phyloP scores from a whole-genome alignment of 2,113 vertebrate genomes.

The Furnarius figulus region DNA sequence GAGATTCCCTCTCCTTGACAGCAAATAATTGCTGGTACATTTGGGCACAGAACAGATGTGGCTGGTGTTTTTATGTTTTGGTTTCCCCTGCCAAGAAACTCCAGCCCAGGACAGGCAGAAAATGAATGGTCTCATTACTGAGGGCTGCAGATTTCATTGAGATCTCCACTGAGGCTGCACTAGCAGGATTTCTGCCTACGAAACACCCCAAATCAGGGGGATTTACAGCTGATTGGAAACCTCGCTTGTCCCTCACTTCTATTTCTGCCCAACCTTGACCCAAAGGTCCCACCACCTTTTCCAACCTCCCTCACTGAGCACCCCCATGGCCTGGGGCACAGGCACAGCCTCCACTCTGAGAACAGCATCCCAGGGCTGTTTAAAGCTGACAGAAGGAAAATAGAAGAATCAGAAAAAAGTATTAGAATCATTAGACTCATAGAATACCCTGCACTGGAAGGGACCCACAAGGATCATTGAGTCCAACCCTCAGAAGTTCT shows the following conservation, averaged over 20 bases:
- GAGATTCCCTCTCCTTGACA: neutral
- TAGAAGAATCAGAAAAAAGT: no score
- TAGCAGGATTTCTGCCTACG: neutral
- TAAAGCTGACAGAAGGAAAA: neutral
- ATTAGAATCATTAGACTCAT: neutral
- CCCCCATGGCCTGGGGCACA: neutral
- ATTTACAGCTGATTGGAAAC: neutral
- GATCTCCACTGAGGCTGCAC: neutral
- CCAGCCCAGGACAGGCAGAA: neutral
- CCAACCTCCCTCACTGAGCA: neutral
- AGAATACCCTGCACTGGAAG: neutral
- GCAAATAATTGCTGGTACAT: accelerated
- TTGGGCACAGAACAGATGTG: neutral
- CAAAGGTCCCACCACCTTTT: neutral
- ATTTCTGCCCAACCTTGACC: no score
- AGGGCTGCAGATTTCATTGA: neutral
- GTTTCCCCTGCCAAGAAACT: neutral
- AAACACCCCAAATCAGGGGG: no score
- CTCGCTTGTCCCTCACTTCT: accelerated
- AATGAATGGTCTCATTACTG: neutral
- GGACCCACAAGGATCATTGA: neutral
- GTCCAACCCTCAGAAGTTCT: neutral
- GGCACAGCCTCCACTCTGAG: neutral
- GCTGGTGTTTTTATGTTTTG: accelerated
- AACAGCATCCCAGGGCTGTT: accelerated